Conservation (phyloP, 2,888 invertebrate species). For the Cephus spinipes region DNA sequence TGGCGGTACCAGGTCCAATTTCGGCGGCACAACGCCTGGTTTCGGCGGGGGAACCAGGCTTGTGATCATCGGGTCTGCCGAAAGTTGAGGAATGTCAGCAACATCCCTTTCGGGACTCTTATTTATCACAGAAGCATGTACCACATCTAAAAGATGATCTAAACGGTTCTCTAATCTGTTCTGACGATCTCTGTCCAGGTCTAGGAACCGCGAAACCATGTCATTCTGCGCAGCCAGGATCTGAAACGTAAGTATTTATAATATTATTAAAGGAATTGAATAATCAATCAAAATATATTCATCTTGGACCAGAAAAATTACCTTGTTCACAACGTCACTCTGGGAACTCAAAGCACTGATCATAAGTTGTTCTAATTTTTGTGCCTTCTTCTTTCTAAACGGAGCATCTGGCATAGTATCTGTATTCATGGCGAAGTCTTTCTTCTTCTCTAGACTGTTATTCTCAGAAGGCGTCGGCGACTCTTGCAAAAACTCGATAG, state of each 20-base stretch:
- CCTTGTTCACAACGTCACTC: conserved; percentile 63
- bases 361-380: conserved; percentile 62
- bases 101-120: conserved; percentile 49
- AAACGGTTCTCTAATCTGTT: conserved; percentile 60
- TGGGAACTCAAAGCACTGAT: conserved; percentile 61
- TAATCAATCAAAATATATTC: background rate
- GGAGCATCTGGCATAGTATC: conserved; percentile 55
- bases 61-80: conserved; percentile 45
- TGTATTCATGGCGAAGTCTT: conserved; percentile 53
- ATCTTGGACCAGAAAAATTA: conserved; percentile 23
- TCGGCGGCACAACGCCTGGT: conserved; percentile 58
- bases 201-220: conserved; percentile 59
- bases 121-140: conserved; percentile 55
- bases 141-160: conserved; percentile 60
- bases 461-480: conserved; percentile 55
- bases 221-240: conserved; percentile 62
- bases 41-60: conserved; percentile 57
- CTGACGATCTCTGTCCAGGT: conserved; percentile 61
- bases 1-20: conserved; percentile 61
- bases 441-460: conserved; percentile 43
- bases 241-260: conserved; percentile 32
- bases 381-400: conserved; percentile 59
- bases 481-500: conserved; percentile 59
- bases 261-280: background rate
- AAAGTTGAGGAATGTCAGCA: conserved; percentile 26